A percentile compares a stretch with the other conserved stretches of the same genome.
These are phyloP conservation scores for Adelges cooleyi DNA, from an alignment of 1,140 invertebrate genomes.

Conservation along the genomic window DNA sequence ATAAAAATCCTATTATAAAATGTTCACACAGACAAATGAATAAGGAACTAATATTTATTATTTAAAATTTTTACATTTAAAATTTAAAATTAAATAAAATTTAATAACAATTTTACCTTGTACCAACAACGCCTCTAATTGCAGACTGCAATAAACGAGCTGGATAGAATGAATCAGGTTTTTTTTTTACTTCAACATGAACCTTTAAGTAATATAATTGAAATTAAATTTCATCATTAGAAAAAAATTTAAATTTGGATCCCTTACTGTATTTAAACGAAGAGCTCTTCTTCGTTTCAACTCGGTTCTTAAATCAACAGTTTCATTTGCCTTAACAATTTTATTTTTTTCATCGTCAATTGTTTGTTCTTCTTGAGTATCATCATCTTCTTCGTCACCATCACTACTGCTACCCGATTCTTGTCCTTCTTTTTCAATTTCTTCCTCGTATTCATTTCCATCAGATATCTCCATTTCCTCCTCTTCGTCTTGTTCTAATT, in stretches of 20 bases:
- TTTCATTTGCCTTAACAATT: neutral
- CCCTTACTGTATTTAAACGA: slow-evolving; percentile 13
- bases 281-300: slow-evolving; percentile 21
- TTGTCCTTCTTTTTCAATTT: slow-evolving; percentile 3
- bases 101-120: neutral
- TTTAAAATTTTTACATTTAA: too few species aligned
- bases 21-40: too few species aligned
- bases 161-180: slow-evolving; percentile 22
- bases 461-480: neutral
- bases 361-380: neutral
- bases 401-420: neutral
- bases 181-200: slow-evolving; percentile 18
- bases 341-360: neutral
- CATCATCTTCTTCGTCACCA: neutral
- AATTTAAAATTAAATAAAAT: too few species aligned
- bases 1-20: too few species aligned
- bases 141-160: slow-evolving; percentile 18
- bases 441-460: slow-evolving; percentile 7
- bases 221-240: neutral
- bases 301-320: slow-evolving; percentile 17
- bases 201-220: neutral
- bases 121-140: slow-evolving; percentile 20
- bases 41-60: too few species aligned
- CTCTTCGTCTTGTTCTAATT: too few species aligned
- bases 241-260: neutral